These are phyloP conservation scores for Lumbricus terrestris DNA, from an alignment of 2,888 invertebrate genomes.

Conservation along the genomic window DNA sequence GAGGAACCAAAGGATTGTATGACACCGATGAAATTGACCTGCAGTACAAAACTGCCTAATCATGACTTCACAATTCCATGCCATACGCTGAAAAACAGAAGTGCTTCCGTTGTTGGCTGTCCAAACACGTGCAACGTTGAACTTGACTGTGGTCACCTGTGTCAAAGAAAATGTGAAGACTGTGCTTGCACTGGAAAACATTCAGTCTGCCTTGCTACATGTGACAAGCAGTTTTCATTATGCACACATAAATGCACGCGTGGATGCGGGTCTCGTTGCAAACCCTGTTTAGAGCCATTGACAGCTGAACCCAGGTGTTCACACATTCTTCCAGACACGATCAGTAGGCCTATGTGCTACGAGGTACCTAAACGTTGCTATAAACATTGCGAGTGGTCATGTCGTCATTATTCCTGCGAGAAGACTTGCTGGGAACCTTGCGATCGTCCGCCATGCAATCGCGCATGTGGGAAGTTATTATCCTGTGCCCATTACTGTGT, in stretches of 20 bases:
- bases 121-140: neutral
- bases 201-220: slow-evolving; percentile 46
- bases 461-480: slow-evolving; percentile 49
- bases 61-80: neutral
- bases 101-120: neutral
- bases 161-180: neutral
- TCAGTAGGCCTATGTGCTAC: neutral
- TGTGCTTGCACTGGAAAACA: slow-evolving; percentile 56
- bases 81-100: neutral
- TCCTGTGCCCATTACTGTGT: slow-evolving; percentile 67
- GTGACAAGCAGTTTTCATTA: slow-evolving; percentile 46
- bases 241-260: slow-evolving; percentile 53
- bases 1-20: neutral
- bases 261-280: slow-evolving; percentile 43
- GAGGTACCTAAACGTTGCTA: neutral
- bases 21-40: neutral
- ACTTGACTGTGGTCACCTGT: neutral
- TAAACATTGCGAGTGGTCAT: slow-evolving; percentile 47
- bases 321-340: slow-evolving; percentile 48
- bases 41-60: neutral
- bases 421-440: slow-evolving; percentile 57
- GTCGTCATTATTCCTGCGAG: slow-evolving; percentile 50
- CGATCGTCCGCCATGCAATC: slow-evolving; percentile 51
- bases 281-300: slow-evolving; percentile 61
- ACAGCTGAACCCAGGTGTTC: slow-evolving; percentile 51